Percentiles rank a stretch among this genome's conserved stretches.
Evolutionary conservation across 30 jellyfish, hydroid and myxozoan species (phyloP).

Genomic region (Aurelia sp.): DNA sequence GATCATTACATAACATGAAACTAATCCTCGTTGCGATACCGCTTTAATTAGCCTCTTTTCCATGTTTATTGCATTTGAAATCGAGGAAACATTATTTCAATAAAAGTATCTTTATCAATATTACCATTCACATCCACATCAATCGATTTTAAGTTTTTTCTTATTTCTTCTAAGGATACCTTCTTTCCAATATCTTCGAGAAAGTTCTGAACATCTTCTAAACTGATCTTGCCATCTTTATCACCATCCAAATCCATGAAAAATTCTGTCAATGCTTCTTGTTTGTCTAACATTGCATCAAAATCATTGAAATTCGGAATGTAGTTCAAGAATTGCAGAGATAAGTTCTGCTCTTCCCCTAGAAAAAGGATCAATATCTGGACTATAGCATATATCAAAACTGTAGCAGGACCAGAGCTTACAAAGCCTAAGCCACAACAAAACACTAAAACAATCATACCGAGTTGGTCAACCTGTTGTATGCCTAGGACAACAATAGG

Average conservation of each 20-base stretch:
- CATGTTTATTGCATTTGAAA: constrained; percentile 60
- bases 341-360: constrained; percentile 73
- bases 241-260: constrained; percentile 77
- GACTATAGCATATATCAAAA: no score
- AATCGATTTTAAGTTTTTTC: constrained; percentile 49
- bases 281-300: constrained; percentile 91
- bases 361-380: neutral
- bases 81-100: constrained; percentile 91
- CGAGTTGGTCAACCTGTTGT: no score
- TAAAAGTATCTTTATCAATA: constrained; percentile 82
- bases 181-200: constrained; percentile 89
- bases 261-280: constrained; percentile 80
- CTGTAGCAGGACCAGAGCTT: no score
- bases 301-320: constrained; percentile 82
- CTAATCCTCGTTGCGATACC: no score
- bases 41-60: neutral
- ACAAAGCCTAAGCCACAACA: no score
- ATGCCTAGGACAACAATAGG: no score
- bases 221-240: constrained; percentile 64
- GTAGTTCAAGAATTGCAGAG: constrained; percentile 76
- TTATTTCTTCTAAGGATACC: constrained; percentile 63
- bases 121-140: constrained; percentile 71
- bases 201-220: constrained; percentile 69
- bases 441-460: no score
- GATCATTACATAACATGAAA: no score